Evolutionary conservation across 1,140 invertebrate genomes (phyloP), one percentile per base, ranked within the genome.

Genomic region (Orchesella cincta): DNA sequence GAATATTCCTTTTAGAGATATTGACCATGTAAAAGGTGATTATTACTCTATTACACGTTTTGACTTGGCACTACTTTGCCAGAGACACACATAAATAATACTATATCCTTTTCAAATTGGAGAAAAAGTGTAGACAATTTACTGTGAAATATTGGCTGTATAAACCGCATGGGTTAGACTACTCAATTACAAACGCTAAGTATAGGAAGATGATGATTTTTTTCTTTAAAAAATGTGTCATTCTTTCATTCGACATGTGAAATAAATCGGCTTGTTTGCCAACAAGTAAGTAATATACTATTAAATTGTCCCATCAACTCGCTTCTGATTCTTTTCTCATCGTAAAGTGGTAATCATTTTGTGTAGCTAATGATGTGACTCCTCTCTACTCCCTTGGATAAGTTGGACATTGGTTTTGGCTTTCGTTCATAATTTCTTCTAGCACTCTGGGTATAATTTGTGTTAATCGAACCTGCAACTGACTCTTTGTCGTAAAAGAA

Each of bases 1-100:
- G 52, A 57, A 57, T 57, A 14, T 26, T 57, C 52, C 52, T 57
- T 57, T 57, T 57, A 18, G 8, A 57, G 52, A 57, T 57, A 57
- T 57, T 57, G 52, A 57, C 52, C 52, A 57, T 57, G 52, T 57
- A 57, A 57, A 57, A n/a, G 23, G 52, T n/a, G n/a, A n/a, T n/a
- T n/a, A 57, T 46, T 46, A 18, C 39, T 46, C 5, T 46, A 46
- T 46, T 46, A 18, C 39, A 46, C 39, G 18, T 18, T n/a, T n/a
- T n/a, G n/a, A n/a, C n/a, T n/a, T n/a, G n/a, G n/a, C n/a, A n/a
- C n/a, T n/a, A n/a, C n/a, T n/a, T n/a, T n/a, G n/a, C n/a, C n/a
- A n/a, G n/a, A n/a, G n/a, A n/a, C n/a, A n/a, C n/a, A n/a, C n/a
- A n/a, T n/a, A n/a, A n/a, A n/a, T n/a, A n/a, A n/a, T n/a, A n/a